phyloP scores from a whole-genome alignment of 2,888 invertebrate genomes.

The Nomada lathburiana region DNA sequence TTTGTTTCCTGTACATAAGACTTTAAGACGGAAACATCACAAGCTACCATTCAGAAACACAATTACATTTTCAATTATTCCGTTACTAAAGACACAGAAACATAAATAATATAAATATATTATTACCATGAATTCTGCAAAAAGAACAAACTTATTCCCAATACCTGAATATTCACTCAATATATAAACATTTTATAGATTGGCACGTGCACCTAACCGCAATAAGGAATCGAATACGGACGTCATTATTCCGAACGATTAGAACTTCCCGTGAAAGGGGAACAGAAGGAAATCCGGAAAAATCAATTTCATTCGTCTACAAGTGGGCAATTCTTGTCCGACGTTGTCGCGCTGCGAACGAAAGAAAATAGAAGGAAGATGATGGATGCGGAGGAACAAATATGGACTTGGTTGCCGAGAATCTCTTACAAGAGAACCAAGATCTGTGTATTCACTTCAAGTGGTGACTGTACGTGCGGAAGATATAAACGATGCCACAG shows the following conservation, averaged over 20 bases:
- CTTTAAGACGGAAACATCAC: too few relatives aligned
- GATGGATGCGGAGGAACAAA: conserved; percentile 62
- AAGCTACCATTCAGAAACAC: too few relatives aligned
- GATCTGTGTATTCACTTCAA: conserved; percentile 75
- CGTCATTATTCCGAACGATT: conserved; percentile 35
- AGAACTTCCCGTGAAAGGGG: background rate
- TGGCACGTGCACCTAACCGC: too few relatives aligned
- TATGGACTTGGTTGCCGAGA: conserved; percentile 52
- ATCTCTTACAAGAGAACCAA: conserved; percentile 63
- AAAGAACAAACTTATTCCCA: too few relatives aligned
- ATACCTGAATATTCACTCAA: too few relatives aligned
- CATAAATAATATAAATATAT: too few relatives aligned
- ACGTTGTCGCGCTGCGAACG: conserved; percentile 35
- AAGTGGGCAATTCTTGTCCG: conserved; percentile 51
- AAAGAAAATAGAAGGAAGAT: conserved; percentile 45
- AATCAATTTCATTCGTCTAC: conserved; percentile 48
- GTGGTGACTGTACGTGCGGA: conserved; percentile 75
- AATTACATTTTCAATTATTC: too few relatives aligned
- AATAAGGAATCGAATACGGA: conserved; percentile 3
- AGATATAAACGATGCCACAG: conserved; percentile 79
- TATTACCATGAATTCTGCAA: too few relatives aligned
- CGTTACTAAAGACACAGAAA: too few relatives aligned
- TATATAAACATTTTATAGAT: too few relatives aligned
- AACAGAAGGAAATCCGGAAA: conserved; percentile 35
- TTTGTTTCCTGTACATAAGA: too few relatives aligned